A percentile compares a stretch with the other conserved stretches of the same genome.
Evolutionary conservation across 2,888 invertebrate genomes (phyloP).

Genomic region (Heliconius ethilla): DNA sequence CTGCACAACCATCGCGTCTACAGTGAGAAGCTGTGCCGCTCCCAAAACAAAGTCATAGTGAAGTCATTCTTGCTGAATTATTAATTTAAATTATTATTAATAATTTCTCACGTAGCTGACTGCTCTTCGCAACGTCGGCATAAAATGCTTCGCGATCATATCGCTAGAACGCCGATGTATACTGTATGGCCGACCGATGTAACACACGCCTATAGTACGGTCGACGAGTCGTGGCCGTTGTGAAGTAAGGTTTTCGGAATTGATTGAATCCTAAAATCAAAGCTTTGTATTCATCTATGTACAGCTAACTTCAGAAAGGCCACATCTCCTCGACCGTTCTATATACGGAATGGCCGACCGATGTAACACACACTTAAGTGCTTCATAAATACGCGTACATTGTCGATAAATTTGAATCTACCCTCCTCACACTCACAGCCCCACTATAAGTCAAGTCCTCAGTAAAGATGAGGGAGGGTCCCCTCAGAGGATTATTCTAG

Average conservation of each 20-base stretch:
- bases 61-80: background rate
- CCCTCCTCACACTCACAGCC: conserved; percentile 33
- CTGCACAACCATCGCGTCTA: no score
- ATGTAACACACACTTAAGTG: conserved; percentile 42
- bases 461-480: conserved; percentile 41
- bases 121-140: background rate
- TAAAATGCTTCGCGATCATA: conserved; percentile 13
- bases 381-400: conserved; percentile 43
- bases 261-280: no score
- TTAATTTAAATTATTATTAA: background rate
- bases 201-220: conserved; percentile 34
- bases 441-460: conserved; percentile 44
- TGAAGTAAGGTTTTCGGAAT: background rate
- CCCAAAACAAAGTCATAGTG: background rate
- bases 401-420: conserved; percentile 38
- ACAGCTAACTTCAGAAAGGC: background rate
- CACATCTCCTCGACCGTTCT: background rate
- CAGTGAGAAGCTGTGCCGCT: no score
- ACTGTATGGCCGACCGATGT: conserved; percentile 27
- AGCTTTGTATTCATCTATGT: no score
- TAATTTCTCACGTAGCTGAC: background rate
- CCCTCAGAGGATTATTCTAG: conserved; percentile 37
- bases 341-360: conserved; percentile 27
- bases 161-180: conserved; percentile 28
- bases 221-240: background rate